These are phyloP conservation scores for Listronotus bonariensis DNA, from an alignment of 1,140 invertebrate species.

Conservation along the genomic window DNA sequence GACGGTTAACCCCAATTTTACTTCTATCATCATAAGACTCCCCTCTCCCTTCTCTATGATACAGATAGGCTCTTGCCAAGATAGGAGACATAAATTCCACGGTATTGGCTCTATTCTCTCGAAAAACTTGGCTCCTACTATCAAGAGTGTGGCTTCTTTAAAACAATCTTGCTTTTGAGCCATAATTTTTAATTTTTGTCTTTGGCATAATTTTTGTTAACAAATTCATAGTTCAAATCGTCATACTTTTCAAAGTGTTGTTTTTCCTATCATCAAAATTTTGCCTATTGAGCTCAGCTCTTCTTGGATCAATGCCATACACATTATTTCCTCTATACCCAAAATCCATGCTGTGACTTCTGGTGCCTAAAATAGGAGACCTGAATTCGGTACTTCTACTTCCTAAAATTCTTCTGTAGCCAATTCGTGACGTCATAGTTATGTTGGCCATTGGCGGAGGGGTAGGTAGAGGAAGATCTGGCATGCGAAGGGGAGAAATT, in stretches of 20 bases:
- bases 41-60: constrained; percentile 3
- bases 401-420: constrained; percentile 47
- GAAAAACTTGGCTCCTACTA: background rate
- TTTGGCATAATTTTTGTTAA: no score
- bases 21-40: background rate
- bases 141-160: constrained; percentile 2
- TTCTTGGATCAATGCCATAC: background rate
- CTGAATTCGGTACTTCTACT: constrained; percentile 44
- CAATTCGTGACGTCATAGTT: constrained; percentile 49
- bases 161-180: no score
- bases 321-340: background rate
- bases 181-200: no score
- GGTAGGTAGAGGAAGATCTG: constrained; percentile 52
- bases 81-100: constrained; percentile 27
- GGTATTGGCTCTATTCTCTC: constrained; percentile 12
- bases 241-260: background rate
- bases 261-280: constrained; percentile 4
- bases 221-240: no score
- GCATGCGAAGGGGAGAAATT: constrained; percentile 41
- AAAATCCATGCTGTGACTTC: constrained; percentile 33
- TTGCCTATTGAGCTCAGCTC: background rate
- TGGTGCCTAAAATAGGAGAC: constrained; percentile 44
- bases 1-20: background rate
- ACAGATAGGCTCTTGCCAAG: constrained; percentile 20
- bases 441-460: constrained; percentile 54